These are phyloP conservation scores for Nibea coibor DNA, from an alignment of 2,113 vertebrate species.

Conservation along the genomic window DNA sequence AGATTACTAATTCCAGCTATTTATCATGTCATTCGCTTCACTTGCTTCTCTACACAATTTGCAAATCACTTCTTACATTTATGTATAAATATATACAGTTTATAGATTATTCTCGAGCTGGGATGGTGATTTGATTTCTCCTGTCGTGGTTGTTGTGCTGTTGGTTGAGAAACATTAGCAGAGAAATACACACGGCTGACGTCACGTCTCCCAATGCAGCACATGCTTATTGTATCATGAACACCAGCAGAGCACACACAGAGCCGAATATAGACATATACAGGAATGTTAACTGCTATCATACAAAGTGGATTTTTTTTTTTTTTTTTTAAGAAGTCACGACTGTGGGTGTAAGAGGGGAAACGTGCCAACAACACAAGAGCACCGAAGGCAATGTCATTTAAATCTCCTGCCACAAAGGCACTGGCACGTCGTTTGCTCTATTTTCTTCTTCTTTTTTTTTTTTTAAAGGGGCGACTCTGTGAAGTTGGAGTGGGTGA, in stretches of 20 bases:
- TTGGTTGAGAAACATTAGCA: conserved; percentile 51
- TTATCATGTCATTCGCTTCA: conserved; percentile 43
- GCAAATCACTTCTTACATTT: conserved; percentile 69
- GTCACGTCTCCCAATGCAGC: conserved; percentile 63
- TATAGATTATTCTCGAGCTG: conserved; percentile 63
- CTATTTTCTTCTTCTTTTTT: background rate
- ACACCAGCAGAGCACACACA: conserved; percentile 42
- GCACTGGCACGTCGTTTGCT: conserved; percentile 56
- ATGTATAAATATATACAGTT: conserved; percentile 83
- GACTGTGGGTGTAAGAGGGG: background rate
- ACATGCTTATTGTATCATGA: conserved; percentile 52
- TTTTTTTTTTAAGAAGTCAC: background rate
- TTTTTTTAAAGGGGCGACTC: conserved; percentile 13
- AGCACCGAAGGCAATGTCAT: conserved; percentile 39
- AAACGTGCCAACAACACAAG: conserved; percentile 33
- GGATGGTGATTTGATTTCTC: conserved; percentile 21
- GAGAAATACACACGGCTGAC: conserved; percentile 31
- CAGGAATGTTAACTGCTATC: conserved; percentile 67
- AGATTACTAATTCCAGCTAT: conserved; percentile 58
- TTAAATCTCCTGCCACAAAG: conserved; percentile 63
- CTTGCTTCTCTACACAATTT: conserved; percentile 61
- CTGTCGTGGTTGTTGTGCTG: conserved; percentile 60
- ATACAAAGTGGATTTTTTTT: conserved; percentile 24
- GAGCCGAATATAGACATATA: conserved; percentile 18
- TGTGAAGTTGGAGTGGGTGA: conserved; percentile 30